Evolutionary conservation across 2,888 invertebrate species (phyloP).

Genomic region (Epinotia nisella): DNA sequence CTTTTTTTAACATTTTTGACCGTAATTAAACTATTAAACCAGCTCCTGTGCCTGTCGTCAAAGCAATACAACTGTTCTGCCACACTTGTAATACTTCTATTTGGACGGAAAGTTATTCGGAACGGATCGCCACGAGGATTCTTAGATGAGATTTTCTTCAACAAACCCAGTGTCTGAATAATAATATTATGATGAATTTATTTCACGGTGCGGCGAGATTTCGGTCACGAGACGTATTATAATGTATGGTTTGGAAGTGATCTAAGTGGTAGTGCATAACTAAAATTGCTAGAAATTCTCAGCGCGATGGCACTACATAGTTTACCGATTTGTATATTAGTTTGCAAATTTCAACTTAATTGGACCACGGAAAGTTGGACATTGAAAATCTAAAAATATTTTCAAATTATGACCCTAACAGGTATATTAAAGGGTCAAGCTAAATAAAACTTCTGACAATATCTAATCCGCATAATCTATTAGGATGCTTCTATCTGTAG

Average conservation of each 20-base stretch:
- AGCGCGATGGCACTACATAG: neutral
- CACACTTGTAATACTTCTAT: neutral
- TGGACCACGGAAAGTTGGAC: too few relatives aligned
- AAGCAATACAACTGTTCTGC: too few relatives aligned
- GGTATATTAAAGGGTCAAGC: too few relatives aligned
- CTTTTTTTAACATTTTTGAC: too few relatives aligned
- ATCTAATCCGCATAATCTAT: too few relatives aligned
- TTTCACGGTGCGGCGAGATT: constrained; percentile 9
- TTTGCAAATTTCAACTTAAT: neutral
- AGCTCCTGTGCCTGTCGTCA: too few relatives aligned
- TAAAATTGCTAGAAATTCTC: neutral
- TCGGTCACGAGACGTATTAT: neutral
- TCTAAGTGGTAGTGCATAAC: neutral
- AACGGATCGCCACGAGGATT: neutral
- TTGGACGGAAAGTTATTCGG: neutral
- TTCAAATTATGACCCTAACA: too few relatives aligned
- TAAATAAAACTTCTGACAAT: too few relatives aligned
- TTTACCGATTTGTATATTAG: too few relatives aligned
- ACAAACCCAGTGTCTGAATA: neutral
- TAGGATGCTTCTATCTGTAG: too few relatives aligned
- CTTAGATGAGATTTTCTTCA: neutral
- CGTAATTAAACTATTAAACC: too few relatives aligned
- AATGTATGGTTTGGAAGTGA: neutral
- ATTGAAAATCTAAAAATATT: too few relatives aligned
- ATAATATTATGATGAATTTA: constrained; percentile 17